A percentile compares a stretch with the other conserved stretches of the same genome.
These are phyloP conservation scores for Cheilosia grossa DNA, from an alignment of 2,888 invertebrate species.

Conservation along the genomic window DNA sequence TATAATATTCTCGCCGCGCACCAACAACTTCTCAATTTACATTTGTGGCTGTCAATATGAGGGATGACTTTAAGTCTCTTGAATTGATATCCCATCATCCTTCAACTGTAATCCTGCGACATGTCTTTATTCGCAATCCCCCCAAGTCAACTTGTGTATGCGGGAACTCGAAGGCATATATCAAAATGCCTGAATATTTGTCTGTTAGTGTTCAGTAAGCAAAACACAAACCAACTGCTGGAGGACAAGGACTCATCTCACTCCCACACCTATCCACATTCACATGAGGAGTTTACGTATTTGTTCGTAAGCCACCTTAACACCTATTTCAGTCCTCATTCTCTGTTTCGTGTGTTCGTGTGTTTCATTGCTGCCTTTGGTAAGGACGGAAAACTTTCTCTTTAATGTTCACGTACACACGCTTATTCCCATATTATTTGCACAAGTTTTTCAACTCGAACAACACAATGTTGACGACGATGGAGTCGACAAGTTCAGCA, in stretches of 20 bases:
- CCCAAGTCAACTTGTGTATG: slow-evolving; percentile 27
- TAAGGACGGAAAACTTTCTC: slow-evolving; percentile 34
- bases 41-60: slow-evolving; percentile 34
- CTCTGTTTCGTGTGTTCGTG: neutral
- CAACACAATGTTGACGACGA: slow-evolving; percentile 1
- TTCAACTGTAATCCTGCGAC: slow-evolving; percentile 47
- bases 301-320: slow-evolving; percentile 28
- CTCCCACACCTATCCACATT: neutral
- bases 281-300: neutral
- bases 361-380: slow-evolving; percentile 17
- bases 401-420: slow-evolving; percentile 40
- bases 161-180: slow-evolving; percentile 53
- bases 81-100: slow-evolving; percentile 45
- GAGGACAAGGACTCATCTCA: slow-evolving; percentile 1
- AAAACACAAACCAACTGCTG: slow-evolving; percentile 34
- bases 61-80: slow-evolving; percentile 40
- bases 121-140: slow-evolving; percentile 17
- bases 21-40: slow-evolving; percentile 49
- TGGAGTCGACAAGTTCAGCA: slow-evolving; percentile 40
- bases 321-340: neutral
- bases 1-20: neutral
- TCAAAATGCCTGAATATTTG: slow-evolving; percentile 59
- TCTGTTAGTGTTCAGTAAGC: slow-evolving; percentile 50
- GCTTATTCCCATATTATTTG: slow-evolving; percentile 52
- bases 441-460: slow-evolving; percentile 52